These are phyloP conservation scores for Mellivora capensis DNA, from an alignment of 2,113 vertebrate species.

Conservation along the genomic window DNA sequence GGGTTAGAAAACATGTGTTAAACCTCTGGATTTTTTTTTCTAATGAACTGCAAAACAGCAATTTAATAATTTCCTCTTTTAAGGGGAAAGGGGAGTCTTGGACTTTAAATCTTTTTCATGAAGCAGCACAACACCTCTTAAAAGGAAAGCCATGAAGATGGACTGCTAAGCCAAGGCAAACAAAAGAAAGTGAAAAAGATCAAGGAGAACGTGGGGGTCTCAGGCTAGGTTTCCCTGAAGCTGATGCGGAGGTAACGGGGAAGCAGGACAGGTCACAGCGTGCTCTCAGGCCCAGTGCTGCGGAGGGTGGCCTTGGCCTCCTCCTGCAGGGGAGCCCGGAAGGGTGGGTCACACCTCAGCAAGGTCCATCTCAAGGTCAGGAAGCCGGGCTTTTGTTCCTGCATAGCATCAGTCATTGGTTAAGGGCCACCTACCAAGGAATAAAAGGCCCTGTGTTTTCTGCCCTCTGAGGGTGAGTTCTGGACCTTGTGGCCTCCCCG, in stretches of 20 bases:
- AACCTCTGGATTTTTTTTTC: background rate
- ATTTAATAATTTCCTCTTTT: slow-evolving; percentile 59
- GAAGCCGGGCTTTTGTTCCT: background rate
- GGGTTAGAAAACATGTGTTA: slow-evolving; percentile 27
- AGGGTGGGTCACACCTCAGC: background rate
- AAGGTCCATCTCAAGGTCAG: background rate
- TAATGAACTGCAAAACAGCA: slow-evolving; percentile 22
- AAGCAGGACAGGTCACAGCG: background rate
- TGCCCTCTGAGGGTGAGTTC: background rate
- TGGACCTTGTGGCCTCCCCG: background rate
- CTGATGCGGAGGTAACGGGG: background rate
- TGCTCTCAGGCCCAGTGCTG: background rate
- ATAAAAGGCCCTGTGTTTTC: background rate
- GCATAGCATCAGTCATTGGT: background rate
- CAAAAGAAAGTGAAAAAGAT: background rate
- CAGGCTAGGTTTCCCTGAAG: background rate
- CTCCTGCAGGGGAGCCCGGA: no score
- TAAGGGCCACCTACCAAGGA: background rate
- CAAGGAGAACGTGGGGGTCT: background rate
- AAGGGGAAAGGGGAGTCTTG: background rate
- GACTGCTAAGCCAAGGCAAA: slow-evolving; percentile 43
- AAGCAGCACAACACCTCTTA: slow-evolving; percentile 45
- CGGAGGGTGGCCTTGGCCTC: background rate
- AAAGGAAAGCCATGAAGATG: slow-evolving; percentile 40
- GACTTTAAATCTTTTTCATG: slow-evolving; percentile 11